A percentile compares a stretch with the other conserved stretches of the same genome.
Conservation (phyloP, 2,113 vertebrate genomes). For the Saccopteryx bilineata region DNA sequence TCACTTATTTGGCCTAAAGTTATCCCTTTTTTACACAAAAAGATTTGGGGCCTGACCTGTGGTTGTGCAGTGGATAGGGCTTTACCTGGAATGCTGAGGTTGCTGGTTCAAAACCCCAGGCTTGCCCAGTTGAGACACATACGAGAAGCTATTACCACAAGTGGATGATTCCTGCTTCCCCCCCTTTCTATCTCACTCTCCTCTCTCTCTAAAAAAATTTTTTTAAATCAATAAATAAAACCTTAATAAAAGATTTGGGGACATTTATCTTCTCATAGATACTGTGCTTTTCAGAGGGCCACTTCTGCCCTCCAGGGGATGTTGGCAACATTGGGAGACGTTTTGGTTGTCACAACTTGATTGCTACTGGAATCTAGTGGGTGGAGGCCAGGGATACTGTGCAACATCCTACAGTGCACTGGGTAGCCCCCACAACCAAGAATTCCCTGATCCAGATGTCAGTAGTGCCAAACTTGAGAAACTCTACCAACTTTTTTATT, state of each 20-base stretch:
- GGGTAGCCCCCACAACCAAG: neutral
- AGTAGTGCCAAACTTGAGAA: neutral
- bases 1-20: neutral
- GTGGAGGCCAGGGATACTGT: neutral
- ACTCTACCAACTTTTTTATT: neutral
- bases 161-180: too few species aligned
- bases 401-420: fast-evolving
- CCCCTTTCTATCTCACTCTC: too few species aligned
- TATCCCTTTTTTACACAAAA: neutral
- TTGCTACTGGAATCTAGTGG: neutral
- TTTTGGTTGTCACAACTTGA: neutral
- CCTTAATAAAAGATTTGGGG: neutral
- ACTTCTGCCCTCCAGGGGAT: neutral
- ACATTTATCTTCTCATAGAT: neutral
- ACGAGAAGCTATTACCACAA: too few species aligned
- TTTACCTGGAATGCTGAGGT: too few species aligned
- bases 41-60: neutral
- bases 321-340: neutral
- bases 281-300: neutral
- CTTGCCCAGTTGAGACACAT: too few species aligned
- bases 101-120: too few species aligned
- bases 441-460: neutral
- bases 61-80: too few species aligned
- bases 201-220: too few species aligned
- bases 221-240: too few species aligned